phyloP scores from a whole-genome alignment of 2,113 vertebrate genomes.

The Marmota monax region DNA sequence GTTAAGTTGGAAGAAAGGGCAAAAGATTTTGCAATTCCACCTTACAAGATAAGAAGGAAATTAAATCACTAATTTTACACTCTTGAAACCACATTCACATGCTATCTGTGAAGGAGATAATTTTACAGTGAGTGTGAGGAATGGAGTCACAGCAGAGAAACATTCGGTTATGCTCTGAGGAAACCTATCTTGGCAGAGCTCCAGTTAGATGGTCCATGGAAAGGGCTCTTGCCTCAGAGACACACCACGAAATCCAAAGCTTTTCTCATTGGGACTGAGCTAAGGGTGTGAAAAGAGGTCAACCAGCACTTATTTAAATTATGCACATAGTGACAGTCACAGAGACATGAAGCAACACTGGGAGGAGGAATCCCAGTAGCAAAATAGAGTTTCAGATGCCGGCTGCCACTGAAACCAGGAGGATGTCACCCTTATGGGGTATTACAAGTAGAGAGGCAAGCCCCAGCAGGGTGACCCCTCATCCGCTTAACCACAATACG shows the following conservation, averaged over 20 bases:
- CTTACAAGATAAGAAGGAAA: neutral
- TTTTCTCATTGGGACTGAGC: neutral
- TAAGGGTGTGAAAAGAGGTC: neutral
- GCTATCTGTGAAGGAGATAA: neutral
- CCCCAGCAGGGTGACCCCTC: neutral
- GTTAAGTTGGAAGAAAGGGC: neutral
- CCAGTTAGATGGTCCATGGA: neutral
- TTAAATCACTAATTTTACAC: neutral
- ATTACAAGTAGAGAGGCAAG: neutral
- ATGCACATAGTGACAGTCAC: neutral
- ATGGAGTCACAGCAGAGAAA: neutral
- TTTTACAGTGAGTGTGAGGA: neutral
- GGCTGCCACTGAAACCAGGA: neutral
- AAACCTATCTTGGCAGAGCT: neutral
- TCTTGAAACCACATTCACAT: neutral
- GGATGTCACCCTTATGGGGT: neutral
- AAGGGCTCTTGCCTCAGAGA: neutral
- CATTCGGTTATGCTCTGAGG: neutral
- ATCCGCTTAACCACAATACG: neutral
- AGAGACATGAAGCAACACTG: neutral
- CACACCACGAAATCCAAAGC: neutral
- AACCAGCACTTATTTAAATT: neutral
- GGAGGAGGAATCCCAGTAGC: too few relatives aligned
- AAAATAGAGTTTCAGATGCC: neutral
- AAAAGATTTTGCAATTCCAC: neutral